Base-by-base conservation (phyloP, 2,888 invertebrate species). In the Elmis aenea region DNA sequence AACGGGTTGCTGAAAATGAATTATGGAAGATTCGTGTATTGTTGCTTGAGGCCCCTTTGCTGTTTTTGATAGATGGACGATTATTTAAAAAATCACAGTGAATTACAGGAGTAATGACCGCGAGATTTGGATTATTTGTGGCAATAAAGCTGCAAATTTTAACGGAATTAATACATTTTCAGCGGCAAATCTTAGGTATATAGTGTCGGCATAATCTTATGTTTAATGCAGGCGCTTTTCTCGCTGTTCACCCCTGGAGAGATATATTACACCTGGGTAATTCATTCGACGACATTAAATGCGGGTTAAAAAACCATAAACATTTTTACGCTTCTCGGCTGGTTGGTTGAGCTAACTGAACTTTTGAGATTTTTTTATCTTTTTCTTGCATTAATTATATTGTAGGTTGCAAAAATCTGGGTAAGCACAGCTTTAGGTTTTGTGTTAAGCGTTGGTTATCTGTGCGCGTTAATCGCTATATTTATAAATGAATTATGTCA, bases 261-360 rank as follows among this genome's bases (percentile, higher is more conserved):
- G 55, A 59, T 58, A 56, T 55, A 60, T 59, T 55, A 50, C 58
- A 60, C 60, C 59, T 60, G 55, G 54, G 53, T 61, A 61, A 60
- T 62, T 62, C 58, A 61, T 62, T 59, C 55, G 47, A 50, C 39
- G 50, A 60, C 61, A 62, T 62, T 64, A 62, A 60, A 58, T 45
- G 54, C 42, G 55, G 57, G 54, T 60, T 61, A 61, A 61, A 59
- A 62, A 61, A 61, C 60, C 57, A 56, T 62, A 61, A 64, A 62
- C 60, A 62, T 61, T 61, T 59, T 59, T 60, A 61, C 58, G 54
- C 53, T 52, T 46, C 54, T 55, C 48, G 46, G 51, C 46, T 45
- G 52, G 46, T 55, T 47, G 46, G 51, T 46, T 45, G 52, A 47
- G 50, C 32, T 29, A 33, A 21, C 28, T 38, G 25, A 23, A 32